Base-by-base conservation (phyloP, 92 coral and sea anemone genomes). In the Ricordea florida region DNA sequence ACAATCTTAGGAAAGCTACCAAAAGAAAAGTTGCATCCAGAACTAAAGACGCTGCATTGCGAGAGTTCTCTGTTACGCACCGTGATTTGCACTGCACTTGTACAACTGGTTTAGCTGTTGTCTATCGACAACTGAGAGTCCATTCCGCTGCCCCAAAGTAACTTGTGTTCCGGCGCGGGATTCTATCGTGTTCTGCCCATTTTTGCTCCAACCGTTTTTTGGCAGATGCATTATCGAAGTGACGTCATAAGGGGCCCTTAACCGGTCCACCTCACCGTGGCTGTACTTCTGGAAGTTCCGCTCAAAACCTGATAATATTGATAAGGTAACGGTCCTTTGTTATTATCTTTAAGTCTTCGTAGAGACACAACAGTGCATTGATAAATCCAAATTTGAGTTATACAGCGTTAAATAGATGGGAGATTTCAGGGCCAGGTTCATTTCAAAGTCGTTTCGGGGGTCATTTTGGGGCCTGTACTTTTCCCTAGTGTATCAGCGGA, bases 191-290 rank as follows among this genome's bases (percentile, higher is more conserved):
- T 62, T 45, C 35, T 59, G 42, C 6, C 82, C 73, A 31, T 80
- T 90, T 3, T 53, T 80, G 40, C 93, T 81, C 82, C 90, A 93
- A 22, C 93, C 83, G 5, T 60, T 10, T 1, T 87, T 61, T 17
- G 89, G 96, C 34, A 93, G 73, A 40, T 93, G 98, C 86, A 93
- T 84, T 36, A 93, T 57, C 15, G 98, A 93, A 3, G 81, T 83
- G 66, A 80, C 73, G 82, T 93, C 98, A 68, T 83, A 93, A 2
- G 98, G 98, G 36, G 93, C 79, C 16, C 85, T 83, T 10, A 86
- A 62, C 13, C 83, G 82, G 37, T 80, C 85, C 26, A 87, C 94
- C 55, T 90, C 74, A 22, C 91, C 86, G 17, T 74, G 78, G 41
- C 72, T 84, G 80, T 90, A 93, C 59, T 57, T 93, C 18, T 44